Base-by-base conservation (phyloP, 2,113 vertebrate species). In the Panthera tigris region DNA sequence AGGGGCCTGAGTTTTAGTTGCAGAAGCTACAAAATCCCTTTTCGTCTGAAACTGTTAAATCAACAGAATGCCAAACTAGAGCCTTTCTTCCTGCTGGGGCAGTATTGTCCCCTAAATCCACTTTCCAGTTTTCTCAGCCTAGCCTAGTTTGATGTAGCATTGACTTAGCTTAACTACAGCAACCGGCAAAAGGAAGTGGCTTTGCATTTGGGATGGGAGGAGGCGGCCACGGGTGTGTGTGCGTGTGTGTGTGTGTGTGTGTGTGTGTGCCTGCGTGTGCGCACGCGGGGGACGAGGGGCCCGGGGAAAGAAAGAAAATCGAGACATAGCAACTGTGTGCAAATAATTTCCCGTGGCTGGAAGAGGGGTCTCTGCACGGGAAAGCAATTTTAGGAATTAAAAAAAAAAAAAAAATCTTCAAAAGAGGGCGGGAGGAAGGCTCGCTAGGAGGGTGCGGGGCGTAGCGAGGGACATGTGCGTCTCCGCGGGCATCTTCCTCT, bases 11-110 rank as follows among this genome's bases (percentile, higher is more conserved):
- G 55, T 96, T 74, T 93, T 81, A 91, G 92, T 29, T 33, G 96
- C 95, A 93, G 88, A 89, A 94, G 73, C 92, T 89, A 89, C 90
- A 91, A 79, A 93, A 95, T 85, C 69, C 61, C 73, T 94, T 88
- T 93, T 68, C 78, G 36, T 97, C 96, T 95, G 94, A 91, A 97
- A 94, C 88, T 93, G 97, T 96, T 97, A 97, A 97, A 94, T 98
- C 97, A 97, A 97, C 97, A 97, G 95, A 97, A 97, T 57, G 95
- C 88, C 93, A 86, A 68, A 93, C n/a, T 76, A 23, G 96, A 98
- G 93, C 88, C 93, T 97, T 97, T 96, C 98, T 97, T 98, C 98
- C 98, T 98, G 98, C 98, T 98, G 98, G 98, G 98, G 98, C 98
- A 97, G 98, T 97, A 71, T 98, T 98, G 98, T 98, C 91, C 81